These are phyloP conservation scores for Protobothrops mucrosquamatus DNA, from an alignment of 2,113 vertebrate species.

Conservation along the genomic window DNA sequence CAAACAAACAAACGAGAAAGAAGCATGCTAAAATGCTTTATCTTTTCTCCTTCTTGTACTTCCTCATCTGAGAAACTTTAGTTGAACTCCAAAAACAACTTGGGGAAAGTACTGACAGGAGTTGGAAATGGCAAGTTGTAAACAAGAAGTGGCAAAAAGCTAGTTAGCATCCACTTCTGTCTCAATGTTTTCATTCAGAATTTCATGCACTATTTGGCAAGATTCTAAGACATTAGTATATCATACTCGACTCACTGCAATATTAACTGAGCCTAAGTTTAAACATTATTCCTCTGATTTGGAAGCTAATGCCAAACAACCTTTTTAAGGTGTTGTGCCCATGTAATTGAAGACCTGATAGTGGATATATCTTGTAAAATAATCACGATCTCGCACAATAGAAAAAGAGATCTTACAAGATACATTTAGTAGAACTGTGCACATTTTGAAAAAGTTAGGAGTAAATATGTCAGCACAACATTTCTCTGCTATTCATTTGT, in stretches of 20 bases:
- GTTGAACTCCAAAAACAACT: neutral
- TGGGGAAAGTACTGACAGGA: neutral
- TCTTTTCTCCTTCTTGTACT: neutral
- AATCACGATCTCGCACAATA: neutral
- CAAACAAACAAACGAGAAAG: neutral
- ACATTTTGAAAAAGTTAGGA: neutral
- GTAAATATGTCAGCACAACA: neutral
- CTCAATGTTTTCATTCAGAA: neutral
- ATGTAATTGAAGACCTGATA: neutral
- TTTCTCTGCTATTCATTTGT: neutral
- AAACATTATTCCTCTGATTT: neutral
- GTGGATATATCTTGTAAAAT: neutral
- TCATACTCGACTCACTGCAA: neutral
- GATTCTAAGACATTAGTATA: neutral
- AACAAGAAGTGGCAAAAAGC: neutral
- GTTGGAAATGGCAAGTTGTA: neutral
- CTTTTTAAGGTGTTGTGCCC: neutral
- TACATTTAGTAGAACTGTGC: neutral
- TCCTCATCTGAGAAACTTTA: neutral
- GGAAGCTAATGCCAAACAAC: neutral
- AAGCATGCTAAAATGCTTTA: neutral
- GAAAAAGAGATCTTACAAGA: neutral
- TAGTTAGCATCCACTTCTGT: neutral
- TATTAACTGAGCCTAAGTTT: neutral
- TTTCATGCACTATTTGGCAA: neutral